These are phyloP conservation scores for Rhizoglyphus robini DNA, from an alignment of 1,140 invertebrate genomes.

Conservation along the genomic window DNA sequence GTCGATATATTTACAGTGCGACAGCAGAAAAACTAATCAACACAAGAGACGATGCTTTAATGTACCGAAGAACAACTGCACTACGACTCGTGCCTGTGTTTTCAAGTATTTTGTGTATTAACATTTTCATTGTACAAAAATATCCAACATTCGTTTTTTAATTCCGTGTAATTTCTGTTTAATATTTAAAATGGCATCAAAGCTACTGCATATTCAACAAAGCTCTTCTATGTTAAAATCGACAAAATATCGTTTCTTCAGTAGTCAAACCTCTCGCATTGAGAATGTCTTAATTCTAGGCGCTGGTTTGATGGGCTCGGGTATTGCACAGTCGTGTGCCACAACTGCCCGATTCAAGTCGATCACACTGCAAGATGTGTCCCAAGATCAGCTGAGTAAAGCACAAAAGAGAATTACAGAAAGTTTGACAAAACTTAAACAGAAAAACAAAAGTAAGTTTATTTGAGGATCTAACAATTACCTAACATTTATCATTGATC, in stretches of 20 bases:
- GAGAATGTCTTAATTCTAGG: conserved; percentile 73
- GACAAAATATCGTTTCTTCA: not conserved
- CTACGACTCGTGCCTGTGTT: no score
- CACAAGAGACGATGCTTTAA: no score
- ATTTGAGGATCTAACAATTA: not conserved
- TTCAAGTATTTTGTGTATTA: no score
- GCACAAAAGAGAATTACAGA: conserved; percentile 49
- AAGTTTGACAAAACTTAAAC: conserved; percentile 56
- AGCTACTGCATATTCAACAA: not conserved
- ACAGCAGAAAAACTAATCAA: no score
- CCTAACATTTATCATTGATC: not conserved
- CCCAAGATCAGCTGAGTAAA: conserved; percentile 51
- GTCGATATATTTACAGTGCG: no score
- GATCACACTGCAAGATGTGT: conserved; percentile 47
- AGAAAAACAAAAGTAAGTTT: conserved; percentile 47
- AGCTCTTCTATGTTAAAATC: not conserved
- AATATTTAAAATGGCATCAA: not conserved
- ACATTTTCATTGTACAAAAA: no score
- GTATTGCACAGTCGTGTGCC: conserved; percentile 51
- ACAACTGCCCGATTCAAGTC: conserved; percentile 19
- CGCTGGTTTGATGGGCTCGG: conserved; percentile 49
- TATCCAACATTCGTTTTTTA: no score
- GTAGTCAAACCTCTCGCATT: conserved; percentile 33
- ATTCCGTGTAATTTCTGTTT: not conserved
- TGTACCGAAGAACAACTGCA: no score